These are phyloP conservation scores for Agonopterix subpropinquella DNA, from an alignment of 2,888 invertebrate species.

Conservation along the genomic window DNA sequence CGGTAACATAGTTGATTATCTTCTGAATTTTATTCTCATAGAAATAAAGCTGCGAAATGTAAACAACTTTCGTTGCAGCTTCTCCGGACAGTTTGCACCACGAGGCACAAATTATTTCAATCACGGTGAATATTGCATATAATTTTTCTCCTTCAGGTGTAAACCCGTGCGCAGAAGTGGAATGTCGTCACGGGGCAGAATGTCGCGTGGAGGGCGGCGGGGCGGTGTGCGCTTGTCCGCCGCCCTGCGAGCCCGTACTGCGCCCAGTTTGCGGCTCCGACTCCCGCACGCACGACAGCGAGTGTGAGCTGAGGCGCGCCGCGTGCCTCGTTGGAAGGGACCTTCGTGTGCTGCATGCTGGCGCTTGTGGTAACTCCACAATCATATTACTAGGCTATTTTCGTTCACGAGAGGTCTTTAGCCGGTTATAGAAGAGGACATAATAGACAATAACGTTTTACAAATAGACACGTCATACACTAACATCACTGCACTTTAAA, in stretches of 20 bases:
- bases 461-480: no score
- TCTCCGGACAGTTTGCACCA: no score
- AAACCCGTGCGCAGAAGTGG: constrained; percentile 88
- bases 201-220: constrained; percentile 87
- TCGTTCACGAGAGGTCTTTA: no score
- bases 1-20: no score
- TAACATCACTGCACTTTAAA: no score
- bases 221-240: constrained; percentile 89
- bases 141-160: constrained; percentile 67
- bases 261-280: constrained; percentile 91
- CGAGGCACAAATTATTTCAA: no score
- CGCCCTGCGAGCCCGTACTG: constrained; percentile 86
- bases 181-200: constrained; percentile 86
- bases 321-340: constrained; percentile 78
- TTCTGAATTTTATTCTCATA: no score
- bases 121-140: no score
- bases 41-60: no score
- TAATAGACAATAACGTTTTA: no score
- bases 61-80: no score
- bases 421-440: no score
- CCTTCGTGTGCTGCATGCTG: constrained; percentile 59
- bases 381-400: background rate
- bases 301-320: constrained; percentile 86
- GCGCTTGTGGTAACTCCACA: constrained; percentile 54
- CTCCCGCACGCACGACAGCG: constrained; percentile 87